phyloP scores from a whole-genome alignment of 1,140 invertebrate species.

The Hypothenemus hampei region DNA sequence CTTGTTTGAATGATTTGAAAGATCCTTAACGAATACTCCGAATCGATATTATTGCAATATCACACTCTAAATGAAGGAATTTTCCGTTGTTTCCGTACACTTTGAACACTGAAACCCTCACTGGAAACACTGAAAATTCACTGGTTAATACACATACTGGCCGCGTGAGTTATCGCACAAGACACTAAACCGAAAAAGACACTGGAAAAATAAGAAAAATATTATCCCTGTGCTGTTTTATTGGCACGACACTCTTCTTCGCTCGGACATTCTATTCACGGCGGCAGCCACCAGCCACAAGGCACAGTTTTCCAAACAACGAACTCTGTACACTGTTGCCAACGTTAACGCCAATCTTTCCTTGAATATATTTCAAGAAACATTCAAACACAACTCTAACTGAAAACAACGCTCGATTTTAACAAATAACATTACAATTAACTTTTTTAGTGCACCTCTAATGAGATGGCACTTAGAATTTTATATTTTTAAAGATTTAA shows the following conservation, averaged over 20 bases:
- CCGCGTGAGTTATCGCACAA: constrained; percentile 8
- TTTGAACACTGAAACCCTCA: constrained; percentile 27
- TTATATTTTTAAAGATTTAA: neutral
- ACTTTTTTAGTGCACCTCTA: neutral
- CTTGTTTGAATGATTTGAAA: no score
- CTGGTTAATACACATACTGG: constrained; percentile 21
- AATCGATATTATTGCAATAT: no score
- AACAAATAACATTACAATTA: neutral
- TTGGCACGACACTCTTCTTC: constrained; percentile 22
- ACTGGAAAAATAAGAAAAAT: constrained; percentile 22
- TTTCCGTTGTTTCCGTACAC: no score
- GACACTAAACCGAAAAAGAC: constrained; percentile 18
- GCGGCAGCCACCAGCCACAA: constrained; percentile 18
- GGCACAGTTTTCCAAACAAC: constrained; percentile 25
- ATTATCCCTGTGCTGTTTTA: constrained; percentile 14
- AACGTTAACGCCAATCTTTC: neutral
- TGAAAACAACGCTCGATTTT: neutral
- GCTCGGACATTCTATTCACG: constrained; percentile 26
- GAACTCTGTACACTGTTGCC: constrained; percentile 22
- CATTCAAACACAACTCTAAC: neutral
- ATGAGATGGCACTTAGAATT: neutral
- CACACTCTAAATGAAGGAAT: no score
- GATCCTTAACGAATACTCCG: no score
- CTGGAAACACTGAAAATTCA: constrained; percentile 24
- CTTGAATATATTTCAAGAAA: neutral